These are phyloP conservation scores for Crotalus adamanteus DNA, from an alignment of 2,797 vertebrate genomes.

Conservation along the genomic window DNA sequence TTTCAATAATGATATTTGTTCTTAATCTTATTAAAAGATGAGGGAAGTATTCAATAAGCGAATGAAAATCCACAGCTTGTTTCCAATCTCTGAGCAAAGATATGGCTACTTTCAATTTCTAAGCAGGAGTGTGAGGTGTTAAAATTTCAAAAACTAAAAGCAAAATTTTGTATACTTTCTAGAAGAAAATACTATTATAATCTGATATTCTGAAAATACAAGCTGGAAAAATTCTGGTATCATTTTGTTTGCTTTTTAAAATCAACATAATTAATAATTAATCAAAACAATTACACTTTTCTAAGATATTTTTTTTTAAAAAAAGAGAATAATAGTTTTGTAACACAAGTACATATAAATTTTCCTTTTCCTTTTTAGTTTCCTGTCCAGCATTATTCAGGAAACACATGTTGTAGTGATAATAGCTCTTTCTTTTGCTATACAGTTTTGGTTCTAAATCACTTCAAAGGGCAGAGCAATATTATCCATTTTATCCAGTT, in stretches of 20 bases:
- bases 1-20: not conserved
- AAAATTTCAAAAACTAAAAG: not conserved
- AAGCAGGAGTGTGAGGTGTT: not conserved
- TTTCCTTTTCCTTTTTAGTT: slow-evolving; percentile 7
- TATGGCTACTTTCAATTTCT: not conserved
- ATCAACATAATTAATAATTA: not conserved
- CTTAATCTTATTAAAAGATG: not conserved
- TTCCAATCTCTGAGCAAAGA: no score
- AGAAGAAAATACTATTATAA: slow-evolving; percentile 22
- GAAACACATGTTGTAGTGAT: slow-evolving; percentile 19
- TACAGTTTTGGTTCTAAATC: not conserved
- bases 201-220: slow-evolving; percentile 27
- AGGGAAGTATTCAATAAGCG: not conserved
- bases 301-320: not conserved
- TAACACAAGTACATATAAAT: not conserved
- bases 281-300: not conserved
- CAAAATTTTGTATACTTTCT: not conserved
- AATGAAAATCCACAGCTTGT: not conserved
- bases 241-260: slow-evolving; percentile 43
- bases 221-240: not conserved
- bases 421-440: not conserved
- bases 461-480: not conserved
- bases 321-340: not conserved
- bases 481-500: not conserved
- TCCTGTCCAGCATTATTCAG: not conserved